These are phyloP conservation scores for Rallus crepitans DNA, from an alignment of 2,797 vertebrate genomes.

Conservation along the genomic window DNA sequence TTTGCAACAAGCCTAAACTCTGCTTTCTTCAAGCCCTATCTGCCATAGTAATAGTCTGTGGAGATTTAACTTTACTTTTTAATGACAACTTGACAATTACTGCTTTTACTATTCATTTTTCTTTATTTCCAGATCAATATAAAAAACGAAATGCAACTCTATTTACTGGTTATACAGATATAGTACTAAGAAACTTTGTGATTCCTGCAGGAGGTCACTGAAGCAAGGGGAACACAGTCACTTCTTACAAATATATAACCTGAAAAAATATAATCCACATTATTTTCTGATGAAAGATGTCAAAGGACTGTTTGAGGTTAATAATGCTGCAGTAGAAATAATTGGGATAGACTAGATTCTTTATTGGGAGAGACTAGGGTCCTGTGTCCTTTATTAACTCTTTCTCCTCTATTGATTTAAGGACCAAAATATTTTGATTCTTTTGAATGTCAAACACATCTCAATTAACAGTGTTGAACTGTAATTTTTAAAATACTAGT, in stretches of 20 bases:
- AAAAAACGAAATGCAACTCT: background rate
- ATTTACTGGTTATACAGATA: background rate
- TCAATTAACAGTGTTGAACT: background rate
- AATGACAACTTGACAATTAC: background rate
- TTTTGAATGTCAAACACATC: background rate
- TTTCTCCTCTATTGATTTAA: background rate
- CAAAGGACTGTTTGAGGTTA: background rate
- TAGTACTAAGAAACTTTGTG: background rate
- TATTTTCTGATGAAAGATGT: background rate
- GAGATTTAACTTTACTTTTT: background rate
- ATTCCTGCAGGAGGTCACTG: accelerated
- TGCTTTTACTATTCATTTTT: background rate
- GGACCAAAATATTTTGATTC: background rate
- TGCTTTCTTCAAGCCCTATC: background rate
- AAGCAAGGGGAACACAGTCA: background rate
- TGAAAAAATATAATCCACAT: background rate
- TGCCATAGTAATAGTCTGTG: background rate
- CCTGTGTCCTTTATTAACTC: background rate
- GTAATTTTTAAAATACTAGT: background rate
- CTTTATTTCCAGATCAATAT: background rate
- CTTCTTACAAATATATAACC: background rate
- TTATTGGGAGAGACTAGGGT: background rate
- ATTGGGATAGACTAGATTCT: background rate
- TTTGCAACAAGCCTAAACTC: background rate
- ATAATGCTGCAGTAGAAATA: background rate